Percentiles rank a stretch among this genome's conserved stretches.
Evolutionary conservation across 2,797 vertebrate genomes (phyloP).

Genomic region (Adelosebastes latens): DNA sequence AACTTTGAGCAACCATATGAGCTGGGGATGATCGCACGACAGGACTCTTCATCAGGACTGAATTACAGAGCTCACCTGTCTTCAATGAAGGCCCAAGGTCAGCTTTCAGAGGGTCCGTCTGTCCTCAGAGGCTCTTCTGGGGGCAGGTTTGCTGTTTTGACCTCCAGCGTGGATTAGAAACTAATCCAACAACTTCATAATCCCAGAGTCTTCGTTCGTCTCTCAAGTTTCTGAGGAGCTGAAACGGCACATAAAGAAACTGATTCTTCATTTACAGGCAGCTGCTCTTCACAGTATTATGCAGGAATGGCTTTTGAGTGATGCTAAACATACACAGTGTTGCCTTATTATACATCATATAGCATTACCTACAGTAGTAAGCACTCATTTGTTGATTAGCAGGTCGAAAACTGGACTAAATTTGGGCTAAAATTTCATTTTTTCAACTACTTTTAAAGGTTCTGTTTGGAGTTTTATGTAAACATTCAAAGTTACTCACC

Average conservation of each 20-base stretch:
- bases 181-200: conserved; percentile 2
- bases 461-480: background rate
- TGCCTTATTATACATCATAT: conserved; percentile 30
- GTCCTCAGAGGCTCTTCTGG: conserved; percentile 10
- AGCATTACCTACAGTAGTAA: background rate
- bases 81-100: conserved; percentile 7
- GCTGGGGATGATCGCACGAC: background rate
- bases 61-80: background rate
- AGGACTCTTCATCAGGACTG: conserved; percentile 14
- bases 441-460: background rate
- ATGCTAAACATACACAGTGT: conserved; percentile 31
- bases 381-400: conserved; percentile 10
- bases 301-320: conserved; percentile 37
- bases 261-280: conserved; percentile 35
- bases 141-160: background rate
- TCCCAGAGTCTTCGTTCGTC: background rate
- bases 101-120: background rate
- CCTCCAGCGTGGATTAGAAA: background rate
- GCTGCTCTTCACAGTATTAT: conserved; percentile 50
- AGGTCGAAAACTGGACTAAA: background rate
- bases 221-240: background rate
- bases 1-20: background rate
- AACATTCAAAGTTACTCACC: background rate
- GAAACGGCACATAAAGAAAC: conserved; percentile 16
- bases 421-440: background rate